A percentile compares a stretch with the other conserved stretches of the same genome.
Evolutionary conservation across 2,113 vertebrate species (phyloP).

Genomic region (Marmota monax): DNA sequence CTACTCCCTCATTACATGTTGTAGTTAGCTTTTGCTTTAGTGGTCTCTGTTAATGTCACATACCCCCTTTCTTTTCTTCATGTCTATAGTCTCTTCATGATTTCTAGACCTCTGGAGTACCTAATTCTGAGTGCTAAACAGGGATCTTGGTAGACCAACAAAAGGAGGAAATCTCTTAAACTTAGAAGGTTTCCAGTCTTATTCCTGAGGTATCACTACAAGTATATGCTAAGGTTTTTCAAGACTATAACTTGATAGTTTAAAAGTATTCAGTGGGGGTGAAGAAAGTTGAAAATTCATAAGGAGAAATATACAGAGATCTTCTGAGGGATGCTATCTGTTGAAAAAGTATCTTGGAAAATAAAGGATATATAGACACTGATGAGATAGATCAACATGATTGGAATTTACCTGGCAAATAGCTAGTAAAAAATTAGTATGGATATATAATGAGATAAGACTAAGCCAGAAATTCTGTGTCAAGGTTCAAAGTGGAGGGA

Average conservation of each 20-base stretch:
- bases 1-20: not conserved
- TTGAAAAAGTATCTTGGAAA: constrained; percentile 37
- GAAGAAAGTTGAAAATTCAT: constrained; percentile 42
- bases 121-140: not conserved
- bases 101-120: not conserved
- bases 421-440: not conserved
- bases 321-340: not conserved
- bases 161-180: not conserved
- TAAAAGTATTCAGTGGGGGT: not conserved
- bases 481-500: not conserved
- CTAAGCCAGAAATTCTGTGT: not conserved
- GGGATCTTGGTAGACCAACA: not conserved
- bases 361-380: not conserved
- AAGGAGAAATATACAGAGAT: not conserved
- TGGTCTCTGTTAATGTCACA: not conserved
- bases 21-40: constrained; percentile 1
- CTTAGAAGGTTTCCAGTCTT: not conserved
- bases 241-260: not conserved
- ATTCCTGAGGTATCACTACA: not conserved
- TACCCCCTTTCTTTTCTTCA: not conserved
- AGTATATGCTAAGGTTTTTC: not conserved
- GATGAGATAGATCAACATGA: not conserved
- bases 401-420: not conserved
- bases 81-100: not conserved
- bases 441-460: not conserved